Evolutionary conservation across 2,113 vertebrate species (phyloP).

Genomic region (Urocitellus parryii): DNA sequence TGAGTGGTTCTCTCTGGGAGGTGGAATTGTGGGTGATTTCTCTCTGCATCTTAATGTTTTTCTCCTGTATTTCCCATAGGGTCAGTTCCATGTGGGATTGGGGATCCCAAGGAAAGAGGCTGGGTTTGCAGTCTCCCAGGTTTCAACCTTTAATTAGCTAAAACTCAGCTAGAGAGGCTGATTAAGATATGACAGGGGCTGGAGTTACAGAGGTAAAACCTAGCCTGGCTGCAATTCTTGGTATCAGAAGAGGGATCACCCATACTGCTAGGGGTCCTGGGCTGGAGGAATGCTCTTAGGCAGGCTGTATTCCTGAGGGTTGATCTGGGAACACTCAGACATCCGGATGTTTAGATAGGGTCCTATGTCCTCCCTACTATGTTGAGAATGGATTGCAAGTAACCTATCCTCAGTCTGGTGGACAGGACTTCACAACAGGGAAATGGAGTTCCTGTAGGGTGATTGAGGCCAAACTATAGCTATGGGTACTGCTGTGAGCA

Average conservation of each 20-base stretch:
- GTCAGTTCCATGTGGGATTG: neutral
- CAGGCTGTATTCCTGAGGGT: neutral
- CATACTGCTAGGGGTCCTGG: neutral
- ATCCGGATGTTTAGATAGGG: neutral
- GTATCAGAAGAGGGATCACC: neutral
- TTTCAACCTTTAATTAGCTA: neutral
- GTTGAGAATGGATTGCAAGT: neutral
- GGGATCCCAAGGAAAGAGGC: neutral
- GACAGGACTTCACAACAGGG: neutral
- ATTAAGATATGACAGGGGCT: neutral
- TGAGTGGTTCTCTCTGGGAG: neutral
- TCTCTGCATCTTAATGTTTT: neutral
- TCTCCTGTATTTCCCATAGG: neutral
- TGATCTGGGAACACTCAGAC: neutral
- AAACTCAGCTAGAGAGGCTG: neutral
- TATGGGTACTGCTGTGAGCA: fast-evolving
- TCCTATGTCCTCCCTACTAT: neutral
- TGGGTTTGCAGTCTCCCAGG: neutral
- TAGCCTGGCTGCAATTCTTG: neutral
- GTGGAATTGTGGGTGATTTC: neutral
- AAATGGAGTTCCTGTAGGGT: neutral
- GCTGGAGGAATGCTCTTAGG: neutral
- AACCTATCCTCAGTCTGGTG: neutral
- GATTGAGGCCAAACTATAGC: neutral
- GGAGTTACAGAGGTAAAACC: neutral